Percentiles rank a stretch among this genome's conserved stretches.
phyloP scores from a whole-genome alignment of 1,140 invertebrate species.

The Anastrepha ludens region DNA sequence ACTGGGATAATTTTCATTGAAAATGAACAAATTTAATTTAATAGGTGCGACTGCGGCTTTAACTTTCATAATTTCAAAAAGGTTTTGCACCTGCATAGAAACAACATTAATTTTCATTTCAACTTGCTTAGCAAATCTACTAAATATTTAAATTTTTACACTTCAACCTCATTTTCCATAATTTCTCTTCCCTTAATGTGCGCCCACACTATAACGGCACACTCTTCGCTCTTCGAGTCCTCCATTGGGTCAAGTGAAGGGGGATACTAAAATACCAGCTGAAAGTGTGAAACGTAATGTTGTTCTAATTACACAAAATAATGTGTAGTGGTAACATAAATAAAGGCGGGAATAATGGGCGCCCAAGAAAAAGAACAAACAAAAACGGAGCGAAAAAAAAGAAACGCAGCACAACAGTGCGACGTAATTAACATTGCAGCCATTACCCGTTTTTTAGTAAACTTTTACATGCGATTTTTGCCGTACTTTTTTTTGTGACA shows the following conservation, averaged over 20 bases:
- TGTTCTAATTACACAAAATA: constrained; percentile 42
- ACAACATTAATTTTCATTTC: no score
- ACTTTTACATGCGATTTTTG: constrained; percentile 39
- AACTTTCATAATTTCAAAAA: no score
- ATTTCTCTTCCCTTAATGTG: no score
- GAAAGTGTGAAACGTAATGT: constrained; percentile 34
- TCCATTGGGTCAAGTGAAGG: background rate
- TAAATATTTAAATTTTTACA: no score
- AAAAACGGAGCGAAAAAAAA: background rate
- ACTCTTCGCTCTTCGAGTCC: no score
- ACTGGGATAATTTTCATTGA: no score
- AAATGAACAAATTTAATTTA: no score
- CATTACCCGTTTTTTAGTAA: constrained; percentile 34
- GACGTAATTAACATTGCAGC: constrained; percentile 41
- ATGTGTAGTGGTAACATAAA: constrained; percentile 15
- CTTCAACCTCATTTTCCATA: no score
- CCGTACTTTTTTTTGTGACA: background rate
- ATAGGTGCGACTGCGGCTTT: no score
- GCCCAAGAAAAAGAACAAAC: background rate
- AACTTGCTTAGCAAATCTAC: no score
- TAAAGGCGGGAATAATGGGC: background rate
- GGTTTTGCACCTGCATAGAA: no score
- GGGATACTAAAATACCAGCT: background rate
- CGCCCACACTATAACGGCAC: no score
- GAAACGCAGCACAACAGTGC: constrained; percentile 24